Conservation (phyloP, 2,113 vertebrate genomes). For the Chrysemys picta region DNA sequence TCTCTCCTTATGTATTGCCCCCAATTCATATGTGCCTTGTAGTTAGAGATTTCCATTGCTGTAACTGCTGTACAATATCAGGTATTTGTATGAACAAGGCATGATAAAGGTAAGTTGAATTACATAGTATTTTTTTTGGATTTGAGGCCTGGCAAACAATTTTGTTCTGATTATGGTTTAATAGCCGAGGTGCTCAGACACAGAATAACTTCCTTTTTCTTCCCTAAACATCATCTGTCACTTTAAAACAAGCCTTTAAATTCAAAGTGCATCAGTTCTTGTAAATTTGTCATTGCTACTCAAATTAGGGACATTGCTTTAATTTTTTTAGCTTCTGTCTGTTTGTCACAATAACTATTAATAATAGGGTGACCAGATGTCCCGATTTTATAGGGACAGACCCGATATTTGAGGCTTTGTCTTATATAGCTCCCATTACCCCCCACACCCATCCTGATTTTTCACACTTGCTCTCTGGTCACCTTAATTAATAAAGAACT, state of each 20-base stretch:
- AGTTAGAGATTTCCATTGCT: neutral
- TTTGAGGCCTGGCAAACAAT: neutral
- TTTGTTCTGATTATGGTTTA: neutral
- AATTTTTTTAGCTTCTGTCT: neutral
- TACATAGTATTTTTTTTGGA: accelerated
- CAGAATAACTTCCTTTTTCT: neutral
- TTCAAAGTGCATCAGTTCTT: neutral
- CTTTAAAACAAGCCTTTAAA: neutral
- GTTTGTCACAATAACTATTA: neutral
- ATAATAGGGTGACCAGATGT: no score
- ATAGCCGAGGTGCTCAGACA: neutral
- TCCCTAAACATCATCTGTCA: neutral
- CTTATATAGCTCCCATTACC: no score
- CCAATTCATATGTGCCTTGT: neutral
- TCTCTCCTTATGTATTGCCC: neutral
- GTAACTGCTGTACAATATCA: neutral
- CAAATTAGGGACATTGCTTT: neutral
- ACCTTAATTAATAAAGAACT: neutral
- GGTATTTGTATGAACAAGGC: neutral
- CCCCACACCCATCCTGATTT: no score
- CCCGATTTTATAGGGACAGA: no score
- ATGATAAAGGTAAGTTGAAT: neutral
- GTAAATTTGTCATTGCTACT: neutral
- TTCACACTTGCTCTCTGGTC: no score
- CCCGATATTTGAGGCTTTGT: no score